phyloP scores from a whole-genome alignment of 2,113 vertebrate species.

The Periophthalmodon schlosseri region DNA sequence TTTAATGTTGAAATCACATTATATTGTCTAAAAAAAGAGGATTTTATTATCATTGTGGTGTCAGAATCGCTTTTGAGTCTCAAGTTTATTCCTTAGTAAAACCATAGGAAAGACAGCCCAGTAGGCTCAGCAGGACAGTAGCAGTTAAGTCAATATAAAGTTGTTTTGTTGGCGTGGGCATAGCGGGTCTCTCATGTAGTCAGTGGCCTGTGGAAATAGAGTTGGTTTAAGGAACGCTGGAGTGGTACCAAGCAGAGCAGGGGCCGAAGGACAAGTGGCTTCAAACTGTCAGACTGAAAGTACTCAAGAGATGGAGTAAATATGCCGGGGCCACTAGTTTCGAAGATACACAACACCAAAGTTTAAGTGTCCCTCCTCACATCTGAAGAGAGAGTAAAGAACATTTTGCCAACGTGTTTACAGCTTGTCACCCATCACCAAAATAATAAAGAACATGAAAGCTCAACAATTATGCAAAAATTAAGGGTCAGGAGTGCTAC shows the following conservation, averaged over 20 bases:
- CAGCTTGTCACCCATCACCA: not conserved
- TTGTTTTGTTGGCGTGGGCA: constrained; percentile 39
- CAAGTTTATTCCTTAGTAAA: not conserved
- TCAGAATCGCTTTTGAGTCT: too few relatives aligned
- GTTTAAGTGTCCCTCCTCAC: constrained; percentile 14
- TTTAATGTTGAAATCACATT: too few relatives aligned
- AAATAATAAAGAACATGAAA: not conserved
- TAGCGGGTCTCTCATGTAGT: constrained; percentile 12
- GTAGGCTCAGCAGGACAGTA: constrained; percentile 9
- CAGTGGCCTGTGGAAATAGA: constrained; percentile 7
- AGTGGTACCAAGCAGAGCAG: constrained; percentile 17
- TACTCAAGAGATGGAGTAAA: not conserved
- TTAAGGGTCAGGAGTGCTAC: too few relatives aligned
- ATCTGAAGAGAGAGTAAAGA: not conserved
- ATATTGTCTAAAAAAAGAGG: too few relatives aligned
- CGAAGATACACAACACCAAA: constrained; percentile 21
- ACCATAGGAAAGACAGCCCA: constrained; percentile 28
- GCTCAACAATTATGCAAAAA: too few relatives aligned
- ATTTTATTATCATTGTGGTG: too few relatives aligned
- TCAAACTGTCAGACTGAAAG: constrained; percentile 2
- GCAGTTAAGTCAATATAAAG: constrained; percentile 35
- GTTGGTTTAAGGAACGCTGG: constrained; percentile 16
- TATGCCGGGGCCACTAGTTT: not conserved
- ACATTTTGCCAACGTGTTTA: not conserved
- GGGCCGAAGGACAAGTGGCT: not conserved